Conservation (phyloP, 1,140 invertebrate genomes). For the Antheraea mylitta region DNA sequence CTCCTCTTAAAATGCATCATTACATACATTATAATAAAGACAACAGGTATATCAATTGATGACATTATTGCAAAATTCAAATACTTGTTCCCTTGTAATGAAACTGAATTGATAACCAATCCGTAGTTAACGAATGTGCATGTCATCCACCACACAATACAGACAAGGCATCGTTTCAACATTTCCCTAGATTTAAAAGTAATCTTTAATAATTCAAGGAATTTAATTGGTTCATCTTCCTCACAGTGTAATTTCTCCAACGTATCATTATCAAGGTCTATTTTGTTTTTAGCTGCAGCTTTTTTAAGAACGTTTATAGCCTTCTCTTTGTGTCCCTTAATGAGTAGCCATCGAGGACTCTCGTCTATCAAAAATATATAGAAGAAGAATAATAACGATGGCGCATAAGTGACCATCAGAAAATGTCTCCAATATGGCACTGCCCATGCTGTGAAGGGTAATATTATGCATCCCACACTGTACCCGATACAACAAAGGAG, state of each 20-base stretch:
- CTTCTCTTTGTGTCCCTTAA: slow-evolving; percentile 56
- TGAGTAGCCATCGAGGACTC: slow-evolving; percentile 83
- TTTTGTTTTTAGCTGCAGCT: slow-evolving; percentile 49
- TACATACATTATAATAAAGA: slow-evolving; percentile 74
- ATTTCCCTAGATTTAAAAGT: slow-evolving; percentile 51
- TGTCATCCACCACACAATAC: slow-evolving; percentile 85
- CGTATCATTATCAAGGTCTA: slow-evolving; percentile 35
- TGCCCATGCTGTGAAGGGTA: slow-evolving; percentile 39
- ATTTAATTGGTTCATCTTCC: slow-evolving; percentile 25
- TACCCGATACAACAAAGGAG: slow-evolving; percentile 43
- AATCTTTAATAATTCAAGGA: slow-evolving; percentile 33
- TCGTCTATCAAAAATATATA: slow-evolving; percentile 35
- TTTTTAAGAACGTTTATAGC: slow-evolving; percentile 39
- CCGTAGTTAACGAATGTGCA: slow-evolving; percentile 89
- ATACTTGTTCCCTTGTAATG: slow-evolving; percentile 84
- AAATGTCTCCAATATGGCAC: slow-evolving; percentile 53
- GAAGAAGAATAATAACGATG: slow-evolving; percentile 45
- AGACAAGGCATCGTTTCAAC: slow-evolving; percentile 72
- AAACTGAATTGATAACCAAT: slow-evolving; percentile 87
- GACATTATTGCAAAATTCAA: slow-evolving; percentile 37
- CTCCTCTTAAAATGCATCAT: slow-evolving; percentile 53
- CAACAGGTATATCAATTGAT: slow-evolving; percentile 84
- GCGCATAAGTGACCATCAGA: slow-evolving; percentile 48
- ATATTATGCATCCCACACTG: slow-evolving; percentile 33
- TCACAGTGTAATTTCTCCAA: slow-evolving; percentile 43